Percentiles rank a stretch among this genome's conserved stretches.
Conservation (phyloP, 2,113 vertebrate genomes). For the Hirundichthys speculiger region DNA sequence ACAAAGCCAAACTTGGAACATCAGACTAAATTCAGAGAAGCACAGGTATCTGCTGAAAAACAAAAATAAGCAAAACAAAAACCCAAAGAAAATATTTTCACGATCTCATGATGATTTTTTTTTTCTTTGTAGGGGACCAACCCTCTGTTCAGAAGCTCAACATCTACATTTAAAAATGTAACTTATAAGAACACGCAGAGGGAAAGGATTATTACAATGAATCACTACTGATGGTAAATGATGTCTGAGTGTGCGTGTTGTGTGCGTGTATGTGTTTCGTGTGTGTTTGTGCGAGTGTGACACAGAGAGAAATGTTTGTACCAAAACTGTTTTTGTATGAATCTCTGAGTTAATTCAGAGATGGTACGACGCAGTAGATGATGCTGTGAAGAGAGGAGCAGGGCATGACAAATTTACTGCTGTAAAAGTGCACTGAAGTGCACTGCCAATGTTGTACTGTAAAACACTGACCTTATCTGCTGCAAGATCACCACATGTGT, state of each 20-base stretch:
- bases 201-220: constrained; percentile 75
- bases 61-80: too few species aligned
- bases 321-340: constrained; percentile 8
- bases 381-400: constrained; percentile 38
- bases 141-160: constrained; percentile 94
- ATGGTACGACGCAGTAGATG: constrained; percentile 27
- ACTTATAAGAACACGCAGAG: constrained; percentile 89
- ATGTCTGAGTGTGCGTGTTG: constrained; percentile 42
- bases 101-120: constrained; percentile 4
- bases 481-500: constrained; percentile 13
- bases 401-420: constrained; percentile 59
- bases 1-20: not conserved
- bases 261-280: constrained; percentile 31
- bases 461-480: constrained; percentile 66
- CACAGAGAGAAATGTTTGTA: not conserved
- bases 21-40: not conserved
- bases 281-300: constrained; percentile 1
- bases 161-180: constrained; percentile 96
- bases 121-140: constrained; percentile 88
- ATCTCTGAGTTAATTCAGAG: constrained; percentile 46
- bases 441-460: constrained; percentile 50
- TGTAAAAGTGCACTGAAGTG: constrained; percentile 55
- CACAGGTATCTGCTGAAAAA: too few species aligned
- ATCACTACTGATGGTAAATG: constrained; percentile 73
- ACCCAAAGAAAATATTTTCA: not conserved